phyloP scores from a whole-genome alignment of 2,888 invertebrate genomes.

The Dorcus hopei region DNA sequence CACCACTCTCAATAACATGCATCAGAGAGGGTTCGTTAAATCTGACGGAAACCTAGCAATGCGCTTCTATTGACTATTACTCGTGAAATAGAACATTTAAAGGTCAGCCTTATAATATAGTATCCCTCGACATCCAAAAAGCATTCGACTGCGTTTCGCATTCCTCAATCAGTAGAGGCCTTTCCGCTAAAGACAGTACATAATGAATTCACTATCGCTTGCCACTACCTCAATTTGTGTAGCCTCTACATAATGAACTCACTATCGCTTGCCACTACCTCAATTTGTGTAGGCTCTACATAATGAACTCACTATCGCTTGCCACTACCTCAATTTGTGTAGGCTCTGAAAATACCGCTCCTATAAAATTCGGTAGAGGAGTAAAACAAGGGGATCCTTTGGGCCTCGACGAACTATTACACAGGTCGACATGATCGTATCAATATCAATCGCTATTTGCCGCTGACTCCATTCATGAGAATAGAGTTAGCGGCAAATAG shows the following conservation, averaged over 20 bases:
- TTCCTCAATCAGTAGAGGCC: constrained; percentile 27
- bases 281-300: constrained; percentile 9
- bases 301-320: constrained; percentile 11
- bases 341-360: too few relatives aligned
- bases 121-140: constrained; percentile 31
- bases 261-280: too few relatives aligned
- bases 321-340: too few relatives aligned
- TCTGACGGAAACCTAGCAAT: constrained; percentile 43
- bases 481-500: too few relatives aligned
- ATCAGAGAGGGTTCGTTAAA: constrained; percentile 35
- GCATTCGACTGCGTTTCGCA: constrained; percentile 32
- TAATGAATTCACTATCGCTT: constrained; percentile 10
- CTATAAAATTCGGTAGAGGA: too few relatives aligned
- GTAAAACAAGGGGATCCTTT: too few relatives aligned
- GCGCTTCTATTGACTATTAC: constrained; percentile 33
- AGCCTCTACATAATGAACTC: constrained; percentile 31
- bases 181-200: constrained; percentile 36
- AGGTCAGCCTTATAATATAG: constrained; percentile 35
- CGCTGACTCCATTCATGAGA: too few relatives aligned
- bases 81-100: constrained; percentile 29
- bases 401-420: too few relatives aligned
- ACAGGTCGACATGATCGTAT: too few relatives aligned
- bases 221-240: constrained; percentile 20
- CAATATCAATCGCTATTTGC: too few relatives aligned
- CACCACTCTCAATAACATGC: constrained; percentile 8